phyloP scores from a whole-genome alignment of 2,888 invertebrate genomes.

The Fragum sueziense region DNA sequence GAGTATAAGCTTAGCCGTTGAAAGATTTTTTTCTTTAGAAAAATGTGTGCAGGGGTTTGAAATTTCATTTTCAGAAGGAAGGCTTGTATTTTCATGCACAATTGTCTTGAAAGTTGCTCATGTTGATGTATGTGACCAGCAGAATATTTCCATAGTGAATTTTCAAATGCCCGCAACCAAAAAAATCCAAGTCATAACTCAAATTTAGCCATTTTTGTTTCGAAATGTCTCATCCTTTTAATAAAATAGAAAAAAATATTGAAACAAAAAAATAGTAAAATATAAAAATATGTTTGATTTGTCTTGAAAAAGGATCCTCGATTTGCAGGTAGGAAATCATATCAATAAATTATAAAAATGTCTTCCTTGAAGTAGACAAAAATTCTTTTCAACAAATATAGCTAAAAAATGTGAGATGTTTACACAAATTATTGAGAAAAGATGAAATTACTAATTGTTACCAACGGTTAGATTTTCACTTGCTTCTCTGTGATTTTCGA shows the following conservation, averaged over 20 bases:
- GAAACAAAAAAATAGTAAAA: conserved; percentile 21
- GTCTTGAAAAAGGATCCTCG: conserved; percentile 13
- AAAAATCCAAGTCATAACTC: conserved; percentile 50
- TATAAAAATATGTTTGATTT: neutral
- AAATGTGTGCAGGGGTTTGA: conserved; percentile 51
- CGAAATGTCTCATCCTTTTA: conserved; percentile 21
- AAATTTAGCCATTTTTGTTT: neutral
- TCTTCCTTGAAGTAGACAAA: neutral
- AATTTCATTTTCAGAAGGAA: conserved; percentile 17
- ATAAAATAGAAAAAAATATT: neutral
- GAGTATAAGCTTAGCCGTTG: neutral
- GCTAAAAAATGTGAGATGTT: too few relatives aligned
- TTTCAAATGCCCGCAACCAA: conserved; percentile 57
- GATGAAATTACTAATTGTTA: too few relatives aligned
- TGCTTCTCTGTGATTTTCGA: too few relatives aligned
- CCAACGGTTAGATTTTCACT: too few relatives aligned
- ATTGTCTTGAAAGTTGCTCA: neutral
- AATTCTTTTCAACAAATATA: too few relatives aligned
- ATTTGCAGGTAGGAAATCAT: neutral
- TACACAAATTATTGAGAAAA: too few relatives aligned
- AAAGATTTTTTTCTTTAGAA: conserved; percentile 17
- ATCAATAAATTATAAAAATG: neutral
- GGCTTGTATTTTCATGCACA: neutral
- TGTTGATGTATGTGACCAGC: too few relatives aligned
- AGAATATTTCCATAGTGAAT: neutral